Evolutionary conservation across 2,113 vertebrate genomes (phyloP).

Genomic region (Ahaetulla prasina): DNA sequence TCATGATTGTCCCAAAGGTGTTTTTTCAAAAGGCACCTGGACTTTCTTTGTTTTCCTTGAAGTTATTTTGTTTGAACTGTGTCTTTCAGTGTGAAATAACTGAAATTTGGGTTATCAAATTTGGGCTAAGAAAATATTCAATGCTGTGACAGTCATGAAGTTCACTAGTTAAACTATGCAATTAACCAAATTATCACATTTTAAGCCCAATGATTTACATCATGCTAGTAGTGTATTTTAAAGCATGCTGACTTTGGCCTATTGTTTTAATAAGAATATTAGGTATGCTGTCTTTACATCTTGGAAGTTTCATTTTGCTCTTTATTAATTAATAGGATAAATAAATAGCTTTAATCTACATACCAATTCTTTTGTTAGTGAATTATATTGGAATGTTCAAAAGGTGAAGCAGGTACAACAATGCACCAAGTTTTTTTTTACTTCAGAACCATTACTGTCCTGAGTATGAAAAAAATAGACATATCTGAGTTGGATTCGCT

Average conservation of each 20-base stretch:
- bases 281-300: not conserved
- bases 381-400: not conserved
- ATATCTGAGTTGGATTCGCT: not conserved
- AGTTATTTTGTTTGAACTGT: not conserved
- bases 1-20: not conserved
- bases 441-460: not conserved
- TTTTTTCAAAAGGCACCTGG: not conserved
- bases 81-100: not conserved
- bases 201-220: not conserved
- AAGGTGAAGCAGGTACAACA: not conserved
- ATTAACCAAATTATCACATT: not conserved
- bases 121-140: not conserved
- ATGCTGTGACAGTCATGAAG: not conserved
- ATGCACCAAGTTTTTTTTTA: not conserved
- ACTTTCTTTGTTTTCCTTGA: not conserved
- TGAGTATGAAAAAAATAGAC: not conserved
- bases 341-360: not conserved
- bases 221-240: not conserved
- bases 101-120: not conserved
- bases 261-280: not conserved
- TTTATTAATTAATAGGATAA: not conserved
- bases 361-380: not conserved
- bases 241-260: not conserved
- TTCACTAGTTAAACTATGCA: not conserved
- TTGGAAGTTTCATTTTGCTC: not conserved